Conservation (phyloP, 2,888 invertebrate species). For the Drosophila anomelani region DNA sequence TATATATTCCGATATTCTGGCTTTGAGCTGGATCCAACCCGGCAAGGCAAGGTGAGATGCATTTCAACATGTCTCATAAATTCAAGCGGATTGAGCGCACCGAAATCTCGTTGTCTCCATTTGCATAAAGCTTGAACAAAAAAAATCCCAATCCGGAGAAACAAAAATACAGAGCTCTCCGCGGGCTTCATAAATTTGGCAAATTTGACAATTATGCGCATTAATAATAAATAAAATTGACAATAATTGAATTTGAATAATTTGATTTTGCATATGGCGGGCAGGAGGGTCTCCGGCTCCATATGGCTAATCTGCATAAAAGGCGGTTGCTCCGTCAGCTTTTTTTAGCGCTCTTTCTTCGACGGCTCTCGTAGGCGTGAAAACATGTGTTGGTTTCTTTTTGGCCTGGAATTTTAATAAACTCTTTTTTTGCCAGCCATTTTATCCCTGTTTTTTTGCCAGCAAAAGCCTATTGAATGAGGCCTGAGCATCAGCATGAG, state of each 20-base stretch:
- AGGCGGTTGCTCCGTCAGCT: constrained; percentile 69
- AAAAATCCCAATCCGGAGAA: not conserved
- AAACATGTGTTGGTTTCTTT: constrained; percentile 73
- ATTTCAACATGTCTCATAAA: constrained; percentile 84
- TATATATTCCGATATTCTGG: constrained; percentile 15
- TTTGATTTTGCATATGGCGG: constrained; percentile 64
- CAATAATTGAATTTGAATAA: constrained; percentile 83
- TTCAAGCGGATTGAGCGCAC: constrained; percentile 77
- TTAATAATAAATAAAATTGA: constrained; percentile 84
- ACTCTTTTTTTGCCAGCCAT: constrained; percentile 48
- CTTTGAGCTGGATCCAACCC: constrained; percentile 29
- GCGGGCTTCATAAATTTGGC: constrained; percentile 81
- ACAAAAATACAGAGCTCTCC: constrained; percentile 6
- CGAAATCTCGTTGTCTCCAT: constrained; percentile 61
- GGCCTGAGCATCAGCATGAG: constrained; percentile 57
- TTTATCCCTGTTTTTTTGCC: constrained; percentile 8
- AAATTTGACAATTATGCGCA: constrained; percentile 85
- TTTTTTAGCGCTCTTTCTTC: constrained; percentile 39
- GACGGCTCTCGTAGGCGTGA: constrained; percentile 67
- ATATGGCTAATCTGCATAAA: constrained; percentile 76
- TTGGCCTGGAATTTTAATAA: constrained; percentile 72
- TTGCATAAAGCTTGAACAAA: constrained; percentile 59
- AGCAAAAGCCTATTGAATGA: constrained; percentile 45
- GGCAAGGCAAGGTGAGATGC: constrained; percentile 82
- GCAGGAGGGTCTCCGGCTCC: constrained; percentile 26